Base-by-base conservation (phyloP, 2,797 vertebrate species). In the Phoebastria nigripes region DNA sequence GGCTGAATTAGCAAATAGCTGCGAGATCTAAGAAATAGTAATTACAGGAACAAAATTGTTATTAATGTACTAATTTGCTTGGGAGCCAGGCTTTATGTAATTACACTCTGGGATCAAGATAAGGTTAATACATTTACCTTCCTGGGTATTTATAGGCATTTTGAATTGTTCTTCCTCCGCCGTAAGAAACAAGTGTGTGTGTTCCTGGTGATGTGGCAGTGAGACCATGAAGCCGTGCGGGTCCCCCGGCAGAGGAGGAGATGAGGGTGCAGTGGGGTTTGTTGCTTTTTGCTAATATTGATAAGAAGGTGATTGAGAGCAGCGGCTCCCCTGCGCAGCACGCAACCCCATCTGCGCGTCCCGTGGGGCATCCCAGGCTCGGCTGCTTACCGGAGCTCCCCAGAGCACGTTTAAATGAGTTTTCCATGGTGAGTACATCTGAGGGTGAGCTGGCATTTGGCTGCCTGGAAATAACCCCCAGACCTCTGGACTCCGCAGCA, bases 101-200 rank as follows among this genome's bases (percentile, higher is more conserved):
- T 97, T 97, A 95, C 83, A 91, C 78, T 83, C 62, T 2, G 24
- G 93, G 92, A 95, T 95, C 89, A 95, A 61, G 95, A 91, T 92
- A 89, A 97, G 96, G 96, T 97, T 96, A 97, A 97, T 96, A 83
- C 89, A 19, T 94, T 95, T 96, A 90, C 95, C 85, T 95, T 89
- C 79, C 91, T 0, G 41, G 72, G 63, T 86, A 94, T 95, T 94
- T 92, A 73, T 51, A 89, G 94, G 20, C 21, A 5, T 24, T 83
- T 35, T 25, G 73, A 79, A 74, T 88, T 56, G 42, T 29, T 79
- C 83, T 20, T 44, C 63, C 26, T 76, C 22, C 3, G 15, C 66
- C 2, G 2, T 28, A 29, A 46, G 52, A 79, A 56, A 19, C 19
- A 14, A 31, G 14, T 1, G 22, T 47, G 55, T 0, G 1, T 6